phyloP scores from a whole-genome alignment of 2,797 vertebrate genomes.

The Acrocephalus scirpaceus region DNA sequence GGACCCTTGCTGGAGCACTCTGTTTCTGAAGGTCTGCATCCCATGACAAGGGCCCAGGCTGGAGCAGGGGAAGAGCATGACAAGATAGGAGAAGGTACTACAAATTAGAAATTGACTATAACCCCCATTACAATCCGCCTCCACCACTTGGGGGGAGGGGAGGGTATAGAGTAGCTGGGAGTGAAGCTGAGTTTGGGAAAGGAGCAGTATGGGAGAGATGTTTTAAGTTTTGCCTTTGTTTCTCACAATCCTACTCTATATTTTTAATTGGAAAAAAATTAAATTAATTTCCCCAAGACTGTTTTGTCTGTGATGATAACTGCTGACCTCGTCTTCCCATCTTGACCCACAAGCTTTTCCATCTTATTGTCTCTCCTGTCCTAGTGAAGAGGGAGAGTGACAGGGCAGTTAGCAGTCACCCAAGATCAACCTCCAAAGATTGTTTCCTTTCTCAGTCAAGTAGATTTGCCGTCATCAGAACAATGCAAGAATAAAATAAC shows the following conservation, averaged over 20 bases:
- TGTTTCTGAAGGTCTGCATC: neutral
- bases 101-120: neutral
- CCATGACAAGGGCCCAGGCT: rapidly evolving
- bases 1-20: neutral
- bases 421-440: neutral
- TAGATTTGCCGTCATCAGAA: neutral
- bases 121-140: neutral
- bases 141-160: rapidly evolving
- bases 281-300: neutral
- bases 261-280: neutral
- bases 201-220: neutral
- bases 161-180: neutral
- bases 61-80: neutral
- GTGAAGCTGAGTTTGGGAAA: neutral
- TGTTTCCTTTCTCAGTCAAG: neutral
- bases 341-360: neutral
- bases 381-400: neutral
- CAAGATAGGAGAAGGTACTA: neutral
- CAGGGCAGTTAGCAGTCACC: neutral
- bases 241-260: neutral
- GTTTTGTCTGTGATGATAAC: neutral
- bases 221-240: neutral
- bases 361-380: neutral
- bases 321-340: neutral
- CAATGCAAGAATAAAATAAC: neutral